Conservation (phyloP, 2,113 vertebrate genomes). For the Suricata suricatta region DNA sequence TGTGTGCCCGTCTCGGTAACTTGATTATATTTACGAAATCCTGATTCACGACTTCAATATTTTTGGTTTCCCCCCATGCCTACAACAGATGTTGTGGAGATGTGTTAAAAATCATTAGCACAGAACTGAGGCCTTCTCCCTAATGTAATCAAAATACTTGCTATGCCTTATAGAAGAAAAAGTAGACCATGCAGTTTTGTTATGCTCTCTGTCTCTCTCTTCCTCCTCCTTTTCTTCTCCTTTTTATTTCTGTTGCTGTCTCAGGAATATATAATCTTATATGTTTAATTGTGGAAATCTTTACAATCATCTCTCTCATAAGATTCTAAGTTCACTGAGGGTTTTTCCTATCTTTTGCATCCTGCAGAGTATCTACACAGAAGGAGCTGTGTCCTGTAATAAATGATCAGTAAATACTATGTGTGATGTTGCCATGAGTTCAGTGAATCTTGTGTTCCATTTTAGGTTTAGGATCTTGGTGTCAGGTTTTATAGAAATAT, state of each 20-base stretch:
- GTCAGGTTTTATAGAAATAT: constrained; percentile 17
- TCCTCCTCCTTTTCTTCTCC: too few relatives aligned
- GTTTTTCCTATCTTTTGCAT: not conserved
- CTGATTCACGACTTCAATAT: constrained; percentile 50
- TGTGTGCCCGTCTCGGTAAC: not conserved
- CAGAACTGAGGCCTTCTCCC: constrained; percentile 59
- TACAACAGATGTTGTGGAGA: constrained; percentile 60
- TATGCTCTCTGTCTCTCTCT: not conserved
- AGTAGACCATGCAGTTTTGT: not conserved
- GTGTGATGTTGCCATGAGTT: not conserved
- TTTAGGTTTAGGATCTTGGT: not conserved
- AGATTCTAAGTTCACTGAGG: not conserved
- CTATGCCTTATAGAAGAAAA: constrained; percentile 33
- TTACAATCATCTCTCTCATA: not conserved
- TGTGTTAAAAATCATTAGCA: constrained; percentile 71
- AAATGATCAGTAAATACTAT: not conserved
- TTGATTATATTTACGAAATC: not conserved
- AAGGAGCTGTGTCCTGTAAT: not conserved
- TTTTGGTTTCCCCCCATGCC: constrained; percentile 58
- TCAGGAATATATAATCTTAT: not conserved
- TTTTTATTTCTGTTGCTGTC: not conserved
- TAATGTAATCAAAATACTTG: constrained; percentile 76
- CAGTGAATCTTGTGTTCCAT: not conserved
- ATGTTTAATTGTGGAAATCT: not conserved
- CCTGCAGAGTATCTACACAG: not conserved